Base-by-base conservation (phyloP, 1,140 invertebrate genomes). In the Drosophila arawakana region DNA sequence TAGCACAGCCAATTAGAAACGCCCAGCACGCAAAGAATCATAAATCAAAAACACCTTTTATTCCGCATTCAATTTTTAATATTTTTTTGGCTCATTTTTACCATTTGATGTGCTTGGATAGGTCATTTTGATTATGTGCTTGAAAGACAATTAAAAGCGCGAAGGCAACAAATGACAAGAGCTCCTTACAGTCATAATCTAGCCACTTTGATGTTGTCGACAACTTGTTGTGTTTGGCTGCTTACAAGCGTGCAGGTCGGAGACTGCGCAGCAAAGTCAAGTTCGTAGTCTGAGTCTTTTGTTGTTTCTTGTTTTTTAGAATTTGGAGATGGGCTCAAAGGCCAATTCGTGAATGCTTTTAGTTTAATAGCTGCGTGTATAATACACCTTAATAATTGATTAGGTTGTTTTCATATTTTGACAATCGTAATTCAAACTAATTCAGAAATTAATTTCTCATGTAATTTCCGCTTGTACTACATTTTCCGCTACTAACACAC, bases 121-220 rank as follows among this genome's bases (percentile, higher is more conserved):
- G 71, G 65, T 73, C 71, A 55, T 47, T 73, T 54, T 73, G 71
- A 73, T 73, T 68, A 73, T 73, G 55, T 68, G 63, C 62, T 77
- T 78, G 65, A 76, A 68, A 65, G 79, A 66, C 83, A 82, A 86
- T 88, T 76, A 59, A 76, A 63, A 77, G 77, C 50, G 78, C 71
- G 82, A 86, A 86, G 79, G 76, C 79, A 88, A 63, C 76, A 76
- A 86, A 44, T 86, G 83, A 85, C 81, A 81, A 86, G 82, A 86
- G 71, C 82, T 86, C 78, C 88, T 63, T 79, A 39, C 76, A 73
- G 68, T 80, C 78, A 85, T 80, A 77, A 80, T 74, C 61, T 67
- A 66, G 75, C 58, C 55, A 67, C 76, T 81, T 73, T 89, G 69
- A 80, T 74, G 78, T 86, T 89, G 77, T 75, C 44, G 49, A 70